A percentile compares a stretch with the other conserved stretches of the same genome.
phyloP scores from a whole-genome alignment of 2,888 invertebrate species.

The Heliconius hortense region DNA sequence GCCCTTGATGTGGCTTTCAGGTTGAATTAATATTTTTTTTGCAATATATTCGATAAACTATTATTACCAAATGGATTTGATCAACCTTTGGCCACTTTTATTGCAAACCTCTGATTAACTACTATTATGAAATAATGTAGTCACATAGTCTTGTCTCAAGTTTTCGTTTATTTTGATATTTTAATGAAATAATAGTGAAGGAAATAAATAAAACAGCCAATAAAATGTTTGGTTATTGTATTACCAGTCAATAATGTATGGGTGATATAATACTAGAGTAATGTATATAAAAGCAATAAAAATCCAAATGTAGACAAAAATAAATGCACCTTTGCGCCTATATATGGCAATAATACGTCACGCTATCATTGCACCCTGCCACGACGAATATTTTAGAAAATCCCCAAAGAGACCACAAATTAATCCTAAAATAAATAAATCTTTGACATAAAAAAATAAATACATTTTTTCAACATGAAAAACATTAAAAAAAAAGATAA shows the following conservation, averaged over 20 bases:
- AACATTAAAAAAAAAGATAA: conserved; percentile 18
- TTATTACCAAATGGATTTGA: too few relatives aligned
- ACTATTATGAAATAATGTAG: too few relatives aligned
- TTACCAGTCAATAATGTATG: conserved; percentile 67
- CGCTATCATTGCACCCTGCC: conserved; percentile 41
- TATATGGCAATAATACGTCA: conserved; percentile 64
- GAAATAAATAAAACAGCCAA: conserved; percentile 46
- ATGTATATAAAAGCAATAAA: conserved; percentile 71
- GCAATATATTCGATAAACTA: too few relatives aligned
- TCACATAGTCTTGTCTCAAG: too few relatives aligned
- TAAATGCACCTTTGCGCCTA: conserved; percentile 71
- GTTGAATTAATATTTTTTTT: too few relatives aligned
- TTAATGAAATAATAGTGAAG: not conserved
- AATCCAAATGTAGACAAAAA: conserved; percentile 57
- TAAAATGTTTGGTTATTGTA: conserved; percentile 62
- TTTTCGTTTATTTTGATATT: too few relatives aligned
- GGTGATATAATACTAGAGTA: conserved; percentile 64
- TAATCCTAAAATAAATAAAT: conserved; percentile 40
- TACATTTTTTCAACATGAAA: conserved; percentile 27
- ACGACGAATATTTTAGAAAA: conserved; percentile 33
- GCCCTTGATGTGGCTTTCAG: too few relatives aligned
- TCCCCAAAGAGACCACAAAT: conserved; percentile 31
- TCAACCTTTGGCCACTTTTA: too few relatives aligned
- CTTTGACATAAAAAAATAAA: conserved; percentile 36
- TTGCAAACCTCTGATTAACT: too few relatives aligned